Evolutionary conservation across 1,140 invertebrate genomes (phyloP), one percentile per base, ranked within the genome.

Genomic region (Telenomus remus): DNA sequence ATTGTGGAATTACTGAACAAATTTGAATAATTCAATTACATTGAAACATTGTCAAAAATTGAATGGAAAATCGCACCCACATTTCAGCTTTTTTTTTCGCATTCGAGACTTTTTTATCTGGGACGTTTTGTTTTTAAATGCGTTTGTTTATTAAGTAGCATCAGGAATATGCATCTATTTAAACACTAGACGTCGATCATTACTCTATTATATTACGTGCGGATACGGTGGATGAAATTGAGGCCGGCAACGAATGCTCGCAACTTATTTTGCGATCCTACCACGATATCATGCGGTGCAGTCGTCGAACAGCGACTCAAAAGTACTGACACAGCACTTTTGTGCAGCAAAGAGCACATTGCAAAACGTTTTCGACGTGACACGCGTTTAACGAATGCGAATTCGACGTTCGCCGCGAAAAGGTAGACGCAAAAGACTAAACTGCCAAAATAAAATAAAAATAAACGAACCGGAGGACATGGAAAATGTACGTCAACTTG

Each of bases 321-420:
- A 70, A 68, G 69, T 73, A 64, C 75, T 72, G 69, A 77, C 59
- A 47, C 9, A 48, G 75, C 59, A 72, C 64, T 72, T 72, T 68
- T 72, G 44, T 27, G 16, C 63, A 35, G 73, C 51, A 72, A 72
- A 77, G 68, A 72, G 74, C 68, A 68, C 74, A 63, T 72, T 68
- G 60, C 63, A 68, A 77, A 76, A 66, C 56, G 55, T 63, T 66
- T 60, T 56, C 60, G 63, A 74, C 63, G 74, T 71, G 68, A 65
- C 50, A 56, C 61, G 70, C 70, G 71, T 74, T 78, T 74, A 78
- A 79, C 72, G 64, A 76, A 81, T 81, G 75, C 69, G 61, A 79
- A 70, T 68, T 73, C 74, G 56, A 66, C 55, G 50, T 63, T 39
- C 10, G 33, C 42, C 51, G 33, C 54, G 19, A 63, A 56, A 61